These are phyloP conservation scores for Drosophila baimaii DNA, from an alignment of 1,140 invertebrate species.

Conservation along the genomic window DNA sequence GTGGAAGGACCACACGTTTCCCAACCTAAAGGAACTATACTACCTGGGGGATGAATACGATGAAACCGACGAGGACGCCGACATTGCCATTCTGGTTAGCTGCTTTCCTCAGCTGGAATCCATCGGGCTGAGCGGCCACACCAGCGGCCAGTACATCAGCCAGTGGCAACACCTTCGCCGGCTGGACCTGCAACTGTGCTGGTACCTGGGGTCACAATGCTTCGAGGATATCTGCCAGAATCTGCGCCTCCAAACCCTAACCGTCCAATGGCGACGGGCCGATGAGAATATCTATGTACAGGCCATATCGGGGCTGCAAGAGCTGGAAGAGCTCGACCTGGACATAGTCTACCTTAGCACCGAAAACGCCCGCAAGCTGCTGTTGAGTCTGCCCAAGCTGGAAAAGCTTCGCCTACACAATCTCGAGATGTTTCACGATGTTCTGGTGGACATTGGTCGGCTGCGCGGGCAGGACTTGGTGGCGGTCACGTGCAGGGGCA, in stretches of 20 bases:
- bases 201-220: not conserved
- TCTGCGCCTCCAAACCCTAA: constrained; percentile 12
- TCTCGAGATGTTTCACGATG: not conserved
- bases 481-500: constrained; percentile 23
- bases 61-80: constrained; percentile 17
- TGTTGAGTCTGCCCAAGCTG: constrained; percentile 30
- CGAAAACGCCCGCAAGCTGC: constrained; percentile 10
- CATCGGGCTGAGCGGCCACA: constrained; percentile 15
- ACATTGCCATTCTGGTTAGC: constrained; percentile 23
- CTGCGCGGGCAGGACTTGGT: constrained; percentile 29
- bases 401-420: constrained; percentile 21
- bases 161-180: constrained; percentile 23
- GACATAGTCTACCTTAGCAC: constrained; percentile 9
- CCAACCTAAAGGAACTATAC: not conserved
- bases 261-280: constrained; percentile 15
- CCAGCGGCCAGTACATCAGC: constrained; percentile 20
- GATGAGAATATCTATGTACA: constrained; percentile 18
- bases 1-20: constrained; percentile 21
- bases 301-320: not conserved
- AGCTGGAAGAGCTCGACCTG: constrained; percentile 35
- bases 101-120: constrained; percentile 34
- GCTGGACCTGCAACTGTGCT: constrained; percentile 37
- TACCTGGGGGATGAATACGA: constrained; percentile 26
- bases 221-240: constrained; percentile 29
- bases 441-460: constrained; percentile 7